These are phyloP conservation scores for Mustela lutreola DNA, from an alignment of 2,113 vertebrate genomes.

Conservation along the genomic window DNA sequence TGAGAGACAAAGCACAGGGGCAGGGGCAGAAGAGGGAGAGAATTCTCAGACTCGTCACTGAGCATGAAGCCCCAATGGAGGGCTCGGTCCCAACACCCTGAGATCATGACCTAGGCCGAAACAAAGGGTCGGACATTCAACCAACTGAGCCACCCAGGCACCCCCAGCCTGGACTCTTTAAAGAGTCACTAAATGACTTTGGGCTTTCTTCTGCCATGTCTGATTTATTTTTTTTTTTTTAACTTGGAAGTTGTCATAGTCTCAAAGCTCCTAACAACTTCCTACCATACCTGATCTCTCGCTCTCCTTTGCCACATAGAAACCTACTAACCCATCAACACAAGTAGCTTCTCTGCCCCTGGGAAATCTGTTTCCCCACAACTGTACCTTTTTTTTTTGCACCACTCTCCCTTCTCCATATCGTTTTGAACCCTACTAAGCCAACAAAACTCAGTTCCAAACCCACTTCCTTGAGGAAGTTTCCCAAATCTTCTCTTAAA, in stretches of 20 bases:
- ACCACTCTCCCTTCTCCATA: neutral
- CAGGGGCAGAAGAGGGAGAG: neutral
- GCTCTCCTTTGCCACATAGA: neutral
- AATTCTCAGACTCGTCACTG: neutral
- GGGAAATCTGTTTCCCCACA: neutral
- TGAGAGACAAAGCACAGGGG: neutral
- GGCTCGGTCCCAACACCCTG: neutral
- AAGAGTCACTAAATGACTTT: neutral
- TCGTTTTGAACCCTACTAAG: neutral
- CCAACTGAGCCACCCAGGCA: neutral
- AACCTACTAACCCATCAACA: neutral
- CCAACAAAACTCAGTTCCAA: constrained; percentile 1
- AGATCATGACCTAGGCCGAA: neutral
- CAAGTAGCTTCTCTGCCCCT: neutral
- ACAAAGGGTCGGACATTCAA: neutral
- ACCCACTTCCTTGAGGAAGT: neutral
- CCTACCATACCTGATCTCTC: neutral
- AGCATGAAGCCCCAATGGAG: neutral
- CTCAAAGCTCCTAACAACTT: neutral
- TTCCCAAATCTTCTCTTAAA: constrained; percentile 1
- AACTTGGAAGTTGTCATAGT: neutral
- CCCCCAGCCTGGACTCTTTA: neutral
- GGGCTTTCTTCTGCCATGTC: neutral
- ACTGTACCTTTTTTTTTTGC: neutral
- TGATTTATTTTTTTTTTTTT: neutral